Evolutionary conservation across 2,797 vertebrate species (phyloP).

Genomic region (Nyctibius grandis): DNA sequence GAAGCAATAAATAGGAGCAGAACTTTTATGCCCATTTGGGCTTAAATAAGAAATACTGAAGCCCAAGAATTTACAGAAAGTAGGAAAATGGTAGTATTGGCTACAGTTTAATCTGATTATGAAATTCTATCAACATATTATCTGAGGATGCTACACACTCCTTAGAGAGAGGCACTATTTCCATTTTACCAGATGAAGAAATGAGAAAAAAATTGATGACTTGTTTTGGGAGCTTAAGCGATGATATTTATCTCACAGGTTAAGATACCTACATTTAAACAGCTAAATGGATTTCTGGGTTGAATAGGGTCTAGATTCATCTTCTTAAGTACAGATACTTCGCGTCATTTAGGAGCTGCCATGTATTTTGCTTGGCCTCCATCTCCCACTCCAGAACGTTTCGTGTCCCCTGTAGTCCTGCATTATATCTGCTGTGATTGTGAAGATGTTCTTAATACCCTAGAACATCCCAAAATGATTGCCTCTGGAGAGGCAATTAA

Average conservation of each 20-base stretch:
- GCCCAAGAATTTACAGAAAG: not conserved
- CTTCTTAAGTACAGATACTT: not conserved
- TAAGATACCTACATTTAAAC: not conserved
- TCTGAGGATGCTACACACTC: not conserved
- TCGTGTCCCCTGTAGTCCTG: too few species aligned
- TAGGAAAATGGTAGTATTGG: not conserved
- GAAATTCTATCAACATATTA: not conserved
- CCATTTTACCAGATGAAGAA: not conserved
- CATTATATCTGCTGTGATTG: not conserved
- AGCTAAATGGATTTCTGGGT: not conserved
- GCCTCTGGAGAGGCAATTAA: not conserved
- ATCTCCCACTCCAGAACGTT: not conserved
- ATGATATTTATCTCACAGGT: not conserved
- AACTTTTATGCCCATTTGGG: not conserved
- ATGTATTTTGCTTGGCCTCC: not conserved
- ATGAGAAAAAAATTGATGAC: rapidly evolving
- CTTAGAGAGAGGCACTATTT: not conserved
- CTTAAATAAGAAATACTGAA: not conserved
- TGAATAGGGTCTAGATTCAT: not conserved
- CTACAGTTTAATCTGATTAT: not conserved
- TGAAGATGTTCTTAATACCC: not conserved
- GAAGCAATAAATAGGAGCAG: not conserved
- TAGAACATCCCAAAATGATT: rapidly evolving
- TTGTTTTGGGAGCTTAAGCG: not conserved
- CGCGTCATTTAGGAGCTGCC: not conserved